phyloP scores from a whole-genome alignment of 2,888 invertebrate species.

The Aelia acuminata region DNA sequence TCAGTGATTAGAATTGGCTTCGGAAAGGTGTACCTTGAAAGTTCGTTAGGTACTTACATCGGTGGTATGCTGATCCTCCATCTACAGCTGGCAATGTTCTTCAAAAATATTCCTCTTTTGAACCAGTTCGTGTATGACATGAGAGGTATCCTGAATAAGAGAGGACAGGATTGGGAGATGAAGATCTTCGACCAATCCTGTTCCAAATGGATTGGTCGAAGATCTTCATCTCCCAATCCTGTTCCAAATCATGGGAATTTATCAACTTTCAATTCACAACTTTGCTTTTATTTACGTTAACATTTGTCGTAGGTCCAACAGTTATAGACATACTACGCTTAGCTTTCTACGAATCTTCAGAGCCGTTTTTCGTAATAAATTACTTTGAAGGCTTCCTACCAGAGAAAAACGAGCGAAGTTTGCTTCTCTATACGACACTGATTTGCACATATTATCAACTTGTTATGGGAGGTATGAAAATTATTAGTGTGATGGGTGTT shows the following conservation, averaged over 20 bases:
- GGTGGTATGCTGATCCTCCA: neutral
- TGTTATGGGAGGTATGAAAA: neutral
- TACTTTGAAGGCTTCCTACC: neutral
- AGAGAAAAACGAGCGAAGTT: neutral
- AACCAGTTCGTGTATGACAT: neutral
- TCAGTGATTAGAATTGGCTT: neutral
- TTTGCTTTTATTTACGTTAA: neutral
- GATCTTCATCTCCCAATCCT: too few relatives aligned
- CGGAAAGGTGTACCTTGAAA: neutral
- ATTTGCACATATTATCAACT: neutral
- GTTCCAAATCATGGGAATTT: neutral
- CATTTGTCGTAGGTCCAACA: neutral
- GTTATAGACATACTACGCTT: neutral
- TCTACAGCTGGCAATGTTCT: neutral
- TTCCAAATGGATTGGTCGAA: too few relatives aligned
- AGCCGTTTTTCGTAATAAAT: neutral
- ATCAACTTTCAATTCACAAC: neutral
- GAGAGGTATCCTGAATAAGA: neutral
- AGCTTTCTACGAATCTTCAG: neutral
- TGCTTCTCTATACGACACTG: neutral
- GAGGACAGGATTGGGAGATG: neutral
- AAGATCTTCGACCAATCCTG: neutral
- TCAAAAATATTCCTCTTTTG: neutral
- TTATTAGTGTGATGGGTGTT: neutral
- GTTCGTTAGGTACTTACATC: neutral